A percentile compares a stretch with the other conserved stretches of the same genome.
Conservation (phyloP, 2,888 invertebrate genomes). For the Notocelia uddmanniana region DNA sequence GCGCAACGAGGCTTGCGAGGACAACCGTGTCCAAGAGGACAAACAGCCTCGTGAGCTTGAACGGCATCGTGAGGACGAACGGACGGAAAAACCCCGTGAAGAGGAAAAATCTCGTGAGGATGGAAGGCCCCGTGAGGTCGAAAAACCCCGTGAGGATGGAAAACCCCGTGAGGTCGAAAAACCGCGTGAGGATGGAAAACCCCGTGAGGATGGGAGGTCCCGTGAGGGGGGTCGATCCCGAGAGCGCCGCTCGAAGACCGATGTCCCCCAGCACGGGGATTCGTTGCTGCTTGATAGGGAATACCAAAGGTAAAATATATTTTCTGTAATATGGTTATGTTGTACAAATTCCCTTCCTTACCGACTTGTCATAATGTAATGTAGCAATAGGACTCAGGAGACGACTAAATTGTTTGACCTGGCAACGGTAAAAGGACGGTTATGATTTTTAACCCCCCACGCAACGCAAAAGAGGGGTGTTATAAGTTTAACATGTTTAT, state of each 20-base stretch:
- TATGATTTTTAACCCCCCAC: no score
- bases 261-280: slow-evolving; percentile 60
- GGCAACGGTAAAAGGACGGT: no score
- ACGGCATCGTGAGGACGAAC: neutral
- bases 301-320: slow-evolving; percentile 77
- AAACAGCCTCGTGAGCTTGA: neutral
- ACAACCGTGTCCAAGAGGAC: neutral
- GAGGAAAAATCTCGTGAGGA: neutral
- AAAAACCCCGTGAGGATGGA: neutral
- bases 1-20: neutral
- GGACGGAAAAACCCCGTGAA: neutral
- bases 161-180: no score
- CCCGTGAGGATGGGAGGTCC: neutral
- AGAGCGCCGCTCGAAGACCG: slow-evolving; percentile 26
- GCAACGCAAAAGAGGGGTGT: no score
- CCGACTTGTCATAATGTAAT: no score
- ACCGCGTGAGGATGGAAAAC: neutral
- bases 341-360: no score
- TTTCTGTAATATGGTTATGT: no score
- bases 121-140: neutral
- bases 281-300: slow-evolving; percentile 69
- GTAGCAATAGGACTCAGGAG: no score
- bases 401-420: no score
- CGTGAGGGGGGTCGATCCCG: slow-evolving; percentile 48
- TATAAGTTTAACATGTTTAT: no score